Evolutionary conservation across 1,140 invertebrate genomes (phyloP).

Genomic region (Bursaphelenchus mucronatus): DNA sequence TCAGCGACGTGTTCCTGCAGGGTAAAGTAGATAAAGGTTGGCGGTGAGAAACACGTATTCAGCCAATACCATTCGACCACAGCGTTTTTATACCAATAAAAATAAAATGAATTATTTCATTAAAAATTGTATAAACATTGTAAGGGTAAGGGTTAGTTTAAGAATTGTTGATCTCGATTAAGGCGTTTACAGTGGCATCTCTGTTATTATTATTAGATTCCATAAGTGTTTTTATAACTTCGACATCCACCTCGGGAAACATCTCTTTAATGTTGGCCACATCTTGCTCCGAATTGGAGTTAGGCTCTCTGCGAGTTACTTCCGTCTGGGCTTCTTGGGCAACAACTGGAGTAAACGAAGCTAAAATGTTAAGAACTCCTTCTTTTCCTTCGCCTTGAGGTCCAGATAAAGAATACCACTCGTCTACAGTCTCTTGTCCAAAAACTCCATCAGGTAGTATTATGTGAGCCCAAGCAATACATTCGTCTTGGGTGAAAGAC

Average conservation of each 20-base stretch:
- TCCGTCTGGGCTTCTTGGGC: conserved; percentile 5
- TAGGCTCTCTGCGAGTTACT: conserved; percentile 18
- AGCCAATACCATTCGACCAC: too few species aligned
- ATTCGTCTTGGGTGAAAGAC: conserved; percentile 88
- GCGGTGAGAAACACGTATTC: too few species aligned
- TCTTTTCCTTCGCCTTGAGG: conserved; percentile 77
- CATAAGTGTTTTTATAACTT: conserved; percentile 82
- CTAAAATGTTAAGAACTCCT: conserved; percentile 70
- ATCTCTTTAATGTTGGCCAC: conserved; percentile 77
- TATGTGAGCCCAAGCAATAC: conserved; percentile 81
- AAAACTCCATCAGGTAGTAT: conserved; percentile 75
- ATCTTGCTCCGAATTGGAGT: conserved; percentile 24
- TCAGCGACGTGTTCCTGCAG: too few species aligned
- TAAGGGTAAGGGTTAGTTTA: neutral
- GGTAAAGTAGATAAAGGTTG: too few species aligned
- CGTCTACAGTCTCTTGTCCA: conserved; percentile 80
- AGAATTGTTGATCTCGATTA: conserved; percentile 72
- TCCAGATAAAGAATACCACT: conserved; percentile 76
- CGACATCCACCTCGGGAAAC: conserved; percentile 88
- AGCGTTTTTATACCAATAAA: too few species aligned
- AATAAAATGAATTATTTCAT: too few species aligned
- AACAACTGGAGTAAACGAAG: conserved; percentile 62
- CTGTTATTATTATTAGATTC: conserved; percentile 84
- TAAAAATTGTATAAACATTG: too few species aligned
- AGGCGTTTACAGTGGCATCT: conserved; percentile 79